These are phyloP conservation scores for Protosalanx chinensis DNA, from an alignment of 2,797 vertebrate genomes.

Conservation along the genomic window DNA sequence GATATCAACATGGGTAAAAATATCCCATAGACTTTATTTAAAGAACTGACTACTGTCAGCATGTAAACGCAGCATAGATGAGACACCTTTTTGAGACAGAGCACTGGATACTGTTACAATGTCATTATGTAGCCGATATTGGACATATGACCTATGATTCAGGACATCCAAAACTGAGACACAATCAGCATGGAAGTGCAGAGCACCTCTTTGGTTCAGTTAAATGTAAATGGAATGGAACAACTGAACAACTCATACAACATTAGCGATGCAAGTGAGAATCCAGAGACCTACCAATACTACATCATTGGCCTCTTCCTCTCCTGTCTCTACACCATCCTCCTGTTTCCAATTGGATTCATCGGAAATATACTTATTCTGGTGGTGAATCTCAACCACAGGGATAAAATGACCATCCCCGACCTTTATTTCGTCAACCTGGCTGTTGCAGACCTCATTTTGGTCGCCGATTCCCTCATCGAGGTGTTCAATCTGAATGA, in stretches of 20 bases:
- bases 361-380: constrained; percentile 95
- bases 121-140: constrained; percentile 65
- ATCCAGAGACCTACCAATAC: constrained; percentile 74
- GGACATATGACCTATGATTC: constrained; percentile 54
- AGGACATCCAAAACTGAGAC: constrained; percentile 43
- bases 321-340: constrained; percentile 91
- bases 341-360: constrained; percentile 96
- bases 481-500: constrained; percentile 97
- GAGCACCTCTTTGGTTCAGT: constrained; percentile 62
- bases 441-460: constrained; percentile 89
- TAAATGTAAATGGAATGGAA: constrained; percentile 73
- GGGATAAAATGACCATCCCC: constrained; percentile 96
- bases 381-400: constrained; percentile 92
- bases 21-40: constrained; percentile 34
- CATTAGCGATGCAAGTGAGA: constrained; percentile 57
- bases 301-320: constrained; percentile 88
- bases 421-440: constrained; percentile 97
- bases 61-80: constrained; percentile 61
- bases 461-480: constrained; percentile 95
- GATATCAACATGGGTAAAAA: constrained; percentile 50
- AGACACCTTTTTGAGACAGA: constrained; percentile 45
- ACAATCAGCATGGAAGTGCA: constrained; percentile 79
- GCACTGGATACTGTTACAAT: constrained; percentile 45
- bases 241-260: constrained; percentile 76
- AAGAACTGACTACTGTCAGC: constrained; percentile 48